Percentiles rank a stretch among this genome's conserved stretches.
Conservation (phyloP, 1,140 invertebrate species). For the Bradynema listronoti region DNA sequence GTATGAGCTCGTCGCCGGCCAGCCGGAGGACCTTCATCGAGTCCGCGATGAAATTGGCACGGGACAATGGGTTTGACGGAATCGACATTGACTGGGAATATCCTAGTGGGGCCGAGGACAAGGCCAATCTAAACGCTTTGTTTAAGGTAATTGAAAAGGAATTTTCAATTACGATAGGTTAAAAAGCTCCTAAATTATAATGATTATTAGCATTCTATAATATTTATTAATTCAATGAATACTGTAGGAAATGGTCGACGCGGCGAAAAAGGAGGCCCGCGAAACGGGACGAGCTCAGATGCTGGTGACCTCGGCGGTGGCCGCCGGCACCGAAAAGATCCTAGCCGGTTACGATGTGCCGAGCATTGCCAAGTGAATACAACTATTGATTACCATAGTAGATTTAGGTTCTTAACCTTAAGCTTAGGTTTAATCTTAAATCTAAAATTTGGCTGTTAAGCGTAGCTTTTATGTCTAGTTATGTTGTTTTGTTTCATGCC, state of each 20-base stretch:
- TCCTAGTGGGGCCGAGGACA: conserved; percentile 64
- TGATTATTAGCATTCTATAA: no score
- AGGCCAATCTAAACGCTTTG: conserved; percentile 29
- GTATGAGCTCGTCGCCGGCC: conserved; percentile 38
- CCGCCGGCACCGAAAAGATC: conserved; percentile 58
- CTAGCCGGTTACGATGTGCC: conserved; percentile 60
- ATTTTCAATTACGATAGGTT: no score
- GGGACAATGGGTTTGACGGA: conserved; percentile 53
- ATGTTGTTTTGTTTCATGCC: background rate
- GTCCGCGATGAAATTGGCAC: conserved; percentile 52
- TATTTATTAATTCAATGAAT: background rate
- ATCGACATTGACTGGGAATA: conserved; percentile 92
- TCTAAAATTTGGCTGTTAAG: background rate
- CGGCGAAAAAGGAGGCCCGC: background rate
- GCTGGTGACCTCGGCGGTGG: no score
- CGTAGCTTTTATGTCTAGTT: background rate
- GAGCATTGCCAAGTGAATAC: conserved; percentile 51
- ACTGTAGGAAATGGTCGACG: conserved; percentile 7
- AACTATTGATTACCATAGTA: conserved; percentile 4
- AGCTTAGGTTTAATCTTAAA: background rate
- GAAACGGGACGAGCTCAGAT: no score
- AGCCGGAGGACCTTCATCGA: conserved; percentile 47
- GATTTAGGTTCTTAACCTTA: background rate
- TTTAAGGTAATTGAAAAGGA: conserved; percentile 20
- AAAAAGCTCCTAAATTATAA: no score